phyloP scores from a whole-genome alignment of 1,140 invertebrate species.

The Mycetomoellerius zeteki region DNA sequence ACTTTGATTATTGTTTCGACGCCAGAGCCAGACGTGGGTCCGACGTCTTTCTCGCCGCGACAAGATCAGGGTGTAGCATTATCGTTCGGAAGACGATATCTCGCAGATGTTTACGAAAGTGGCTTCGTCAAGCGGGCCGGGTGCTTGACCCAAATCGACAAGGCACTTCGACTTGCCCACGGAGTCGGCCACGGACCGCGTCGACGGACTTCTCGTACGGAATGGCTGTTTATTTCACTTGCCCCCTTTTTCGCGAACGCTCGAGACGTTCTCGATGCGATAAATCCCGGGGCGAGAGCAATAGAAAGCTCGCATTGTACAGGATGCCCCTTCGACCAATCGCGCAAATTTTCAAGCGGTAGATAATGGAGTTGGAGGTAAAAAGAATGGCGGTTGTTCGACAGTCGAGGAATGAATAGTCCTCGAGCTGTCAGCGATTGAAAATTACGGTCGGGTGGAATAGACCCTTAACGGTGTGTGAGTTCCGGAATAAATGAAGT shows the following conservation, averaged over 20 bases:
- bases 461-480: slow-evolving; percentile 19
- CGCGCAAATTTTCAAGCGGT: slow-evolving; percentile 54
- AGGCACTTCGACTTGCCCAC: slow-evolving; percentile 47
- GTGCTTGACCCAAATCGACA: slow-evolving; percentile 74
- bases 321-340: slow-evolving; percentile 49
- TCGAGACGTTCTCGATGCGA: slow-evolving; percentile 58
- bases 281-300: slow-evolving; percentile 39
- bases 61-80: slow-evolving; percentile 34
- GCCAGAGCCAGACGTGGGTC: background rate
- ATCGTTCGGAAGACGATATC: slow-evolving; percentile 73
- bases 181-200: slow-evolving; percentile 16
- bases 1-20: slow-evolving; percentile 68
- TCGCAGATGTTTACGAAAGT: slow-evolving; percentile 72
- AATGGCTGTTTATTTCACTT: slow-evolving; percentile 64
- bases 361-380: slow-evolving; percentile 46
- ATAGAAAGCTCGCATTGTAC: slow-evolving; percentile 58
- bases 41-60: slow-evolving; percentile 18
- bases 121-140: slow-evolving; percentile 50
- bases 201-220: slow-evolving; percentile 9
- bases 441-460: slow-evolving; percentile 32
- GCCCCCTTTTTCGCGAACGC: slow-evolving; percentile 20
- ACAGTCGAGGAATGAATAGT: slow-evolving; percentile 54
- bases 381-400: slow-evolving; percentile 62
- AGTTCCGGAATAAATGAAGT: slow-evolving; percentile 10
- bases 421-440: slow-evolving; percentile 56